Evolutionary conservation across 2,797 vertebrate genomes (phyloP).

Genomic region (Luscinia megarhynchos): DNA sequence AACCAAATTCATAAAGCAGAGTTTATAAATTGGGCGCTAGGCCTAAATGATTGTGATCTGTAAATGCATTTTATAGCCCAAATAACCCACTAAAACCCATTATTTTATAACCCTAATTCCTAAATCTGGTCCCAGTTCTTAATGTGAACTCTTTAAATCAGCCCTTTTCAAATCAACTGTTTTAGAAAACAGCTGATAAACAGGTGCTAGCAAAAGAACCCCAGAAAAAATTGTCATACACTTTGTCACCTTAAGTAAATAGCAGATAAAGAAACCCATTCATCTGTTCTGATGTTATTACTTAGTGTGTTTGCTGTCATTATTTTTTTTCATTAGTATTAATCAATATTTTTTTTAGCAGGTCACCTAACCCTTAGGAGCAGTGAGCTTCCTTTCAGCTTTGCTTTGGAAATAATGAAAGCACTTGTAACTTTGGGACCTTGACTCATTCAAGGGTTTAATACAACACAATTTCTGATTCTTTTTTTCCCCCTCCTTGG

Average conservation of each 20-base stretch:
- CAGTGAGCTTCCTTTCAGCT: not conserved
- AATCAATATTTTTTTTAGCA: constrained; percentile 11
- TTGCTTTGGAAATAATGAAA: constrained; percentile 52
- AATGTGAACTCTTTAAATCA: not conserved
- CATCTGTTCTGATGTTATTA: not conserved
- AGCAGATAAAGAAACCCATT: not conserved
- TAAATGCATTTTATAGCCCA: not conserved
- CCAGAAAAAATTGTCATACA: not conserved
- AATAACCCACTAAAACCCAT: not conserved
- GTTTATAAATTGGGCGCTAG: not conserved
- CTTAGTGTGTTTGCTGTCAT: not conserved
- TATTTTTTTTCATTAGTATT: not conserved
- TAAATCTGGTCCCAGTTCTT: not conserved
- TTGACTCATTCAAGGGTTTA: constrained; percentile 25
- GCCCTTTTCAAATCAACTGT: not conserved
- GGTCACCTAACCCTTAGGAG: not conserved
- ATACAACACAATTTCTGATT: not conserved
- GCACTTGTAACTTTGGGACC: constrained; percentile 25
- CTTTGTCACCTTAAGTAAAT: not conserved
- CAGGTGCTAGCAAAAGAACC: not conserved
- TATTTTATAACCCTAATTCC: not conserved
- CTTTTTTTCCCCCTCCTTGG: not conserved
- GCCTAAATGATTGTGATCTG: not conserved
- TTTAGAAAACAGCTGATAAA: not conserved
- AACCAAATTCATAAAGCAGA: not conserved